A percentile compares a stretch with the other conserved stretches of the same genome.
Conservation (phyloP, 2,888 invertebrate genomes). For the Mycalesis mineus region DNA sequence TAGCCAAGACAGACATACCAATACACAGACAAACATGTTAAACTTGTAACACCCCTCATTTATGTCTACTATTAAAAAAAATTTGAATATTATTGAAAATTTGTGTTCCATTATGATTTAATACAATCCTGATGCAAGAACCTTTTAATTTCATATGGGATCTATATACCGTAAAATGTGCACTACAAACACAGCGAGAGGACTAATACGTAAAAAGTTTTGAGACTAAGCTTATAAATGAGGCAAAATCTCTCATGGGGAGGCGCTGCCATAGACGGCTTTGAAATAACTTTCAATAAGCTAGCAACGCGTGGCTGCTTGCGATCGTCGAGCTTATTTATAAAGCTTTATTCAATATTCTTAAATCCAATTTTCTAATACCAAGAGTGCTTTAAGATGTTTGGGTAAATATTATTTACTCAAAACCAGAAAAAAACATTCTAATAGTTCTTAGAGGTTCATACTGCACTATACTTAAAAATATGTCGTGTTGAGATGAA, state of each 20-base stretch:
- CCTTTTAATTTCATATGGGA: no score
- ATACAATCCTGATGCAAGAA: no score
- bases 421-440: not conserved
- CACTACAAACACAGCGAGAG: not conserved
- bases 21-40: no score
- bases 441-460: no score
- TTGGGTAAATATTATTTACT: not conserved
- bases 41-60: no score
- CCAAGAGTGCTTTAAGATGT: constrained; percentile 9
- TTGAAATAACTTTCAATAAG: constrained; percentile 16
- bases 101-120: no score
- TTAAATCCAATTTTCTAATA: constrained; percentile 15
- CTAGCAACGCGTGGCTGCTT: constrained; percentile 11
- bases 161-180: not conserved
- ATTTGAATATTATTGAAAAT: no score
- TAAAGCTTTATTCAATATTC: constrained; percentile 10
- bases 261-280: constrained; percentile 11
- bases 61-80: no score
- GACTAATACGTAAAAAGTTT: constrained; percentile 5
- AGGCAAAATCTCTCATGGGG: constrained; percentile 7
- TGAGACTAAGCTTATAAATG: constrained; percentile 11
- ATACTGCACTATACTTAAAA: no score
- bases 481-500: no score
- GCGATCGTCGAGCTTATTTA: constrained; percentile 11
- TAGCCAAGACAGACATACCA: no score